These are phyloP conservation scores for Gouania willdenowi DNA, from an alignment of 2,797 vertebrate genomes.

Conservation along the genomic window DNA sequence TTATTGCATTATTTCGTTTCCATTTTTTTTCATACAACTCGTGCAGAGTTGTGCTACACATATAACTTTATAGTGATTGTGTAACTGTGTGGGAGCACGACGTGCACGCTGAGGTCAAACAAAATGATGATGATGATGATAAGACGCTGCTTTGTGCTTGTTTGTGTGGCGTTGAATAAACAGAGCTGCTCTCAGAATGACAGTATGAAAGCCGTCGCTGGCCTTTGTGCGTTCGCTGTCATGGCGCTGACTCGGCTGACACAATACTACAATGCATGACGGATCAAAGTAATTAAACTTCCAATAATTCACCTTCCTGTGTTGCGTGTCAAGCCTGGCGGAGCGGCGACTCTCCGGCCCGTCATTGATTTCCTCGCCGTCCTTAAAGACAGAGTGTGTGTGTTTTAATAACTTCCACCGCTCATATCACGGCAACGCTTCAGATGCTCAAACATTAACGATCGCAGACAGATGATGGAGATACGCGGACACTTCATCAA, in stretches of 20 bases:
- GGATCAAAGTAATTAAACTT: slow-evolving; percentile 96
- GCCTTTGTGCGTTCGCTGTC: slow-evolving; percentile 85
- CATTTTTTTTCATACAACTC: too few species aligned
- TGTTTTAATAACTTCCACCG: slow-evolving; percentile 71
- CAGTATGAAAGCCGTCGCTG: slow-evolving; percentile 79
- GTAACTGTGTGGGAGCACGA: slow-evolving; percentile 50
- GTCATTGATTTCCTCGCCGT: slow-evolving; percentile 76
- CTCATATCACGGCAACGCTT: slow-evolving; percentile 64
- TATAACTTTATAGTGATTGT: too few species aligned
- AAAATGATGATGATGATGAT: slow-evolving; percentile 68
- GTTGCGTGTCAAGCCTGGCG: slow-evolving; percentile 82
- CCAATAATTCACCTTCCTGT: slow-evolving; percentile 92
- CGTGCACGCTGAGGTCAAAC: slow-evolving; percentile 68
- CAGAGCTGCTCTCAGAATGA: slow-evolving; percentile 71
- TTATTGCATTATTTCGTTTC: too few species aligned
- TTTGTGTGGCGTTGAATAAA: slow-evolving; percentile 72
- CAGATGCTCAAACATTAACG: slow-evolving; percentile 68
- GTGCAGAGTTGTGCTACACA: too few species aligned
- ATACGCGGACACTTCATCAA: slow-evolving; percentile 55
- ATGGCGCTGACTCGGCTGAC: slow-evolving; percentile 83
- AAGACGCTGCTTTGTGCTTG: slow-evolving; percentile 62
- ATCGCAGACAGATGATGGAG: slow-evolving; percentile 62
- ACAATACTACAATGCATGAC: slow-evolving; percentile 87
- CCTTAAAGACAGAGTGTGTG: slow-evolving; percentile 55
- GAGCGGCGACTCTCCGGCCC: slow-evolving; percentile 76